Evolutionary conservation across 2,797 vertebrate species (phyloP).

Genomic region (Onychomys torridus): DNA sequence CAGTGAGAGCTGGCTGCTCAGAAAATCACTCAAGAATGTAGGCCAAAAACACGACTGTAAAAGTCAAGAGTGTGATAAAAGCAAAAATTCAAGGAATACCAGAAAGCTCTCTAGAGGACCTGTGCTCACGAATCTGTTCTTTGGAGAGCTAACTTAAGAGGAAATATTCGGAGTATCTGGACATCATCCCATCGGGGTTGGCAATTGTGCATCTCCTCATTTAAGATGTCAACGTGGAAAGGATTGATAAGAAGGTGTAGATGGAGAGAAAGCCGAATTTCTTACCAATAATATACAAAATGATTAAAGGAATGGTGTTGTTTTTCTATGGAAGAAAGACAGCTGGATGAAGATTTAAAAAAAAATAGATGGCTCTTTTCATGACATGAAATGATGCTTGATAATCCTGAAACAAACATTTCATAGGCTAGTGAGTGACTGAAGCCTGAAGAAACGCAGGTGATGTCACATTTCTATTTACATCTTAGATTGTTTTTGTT

Average conservation of each 20-base stretch:
- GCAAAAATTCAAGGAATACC: not conserved
- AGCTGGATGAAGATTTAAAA: conserved; percentile 10
- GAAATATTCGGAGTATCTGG: not conserved
- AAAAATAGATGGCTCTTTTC: not conserved
- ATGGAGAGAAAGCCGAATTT: conserved; percentile 50
- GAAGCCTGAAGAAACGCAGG: conserved; percentile 36
- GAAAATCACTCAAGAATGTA: not conserved
- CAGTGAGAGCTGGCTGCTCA: not conserved
- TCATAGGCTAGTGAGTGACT: conserved; percentile 23
- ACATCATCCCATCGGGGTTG: not conserved
- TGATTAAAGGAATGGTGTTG: conserved; percentile 21
- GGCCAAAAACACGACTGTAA: not conserved
- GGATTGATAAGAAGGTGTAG: not conserved
- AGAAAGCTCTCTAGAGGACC: not conserved
- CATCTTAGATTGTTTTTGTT: conserved; percentile 15
- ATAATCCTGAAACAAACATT: conserved; percentile 54
- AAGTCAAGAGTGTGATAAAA: not conserved
- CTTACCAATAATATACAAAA: not conserved
- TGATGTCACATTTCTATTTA: conserved; percentile 25
- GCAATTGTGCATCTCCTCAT: not conserved
- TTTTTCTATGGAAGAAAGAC: conserved; percentile 34
- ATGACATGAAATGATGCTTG: conserved; percentile 7
- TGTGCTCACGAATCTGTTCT: not conserved
- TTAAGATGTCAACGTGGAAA: conserved; percentile 16
- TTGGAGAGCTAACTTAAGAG: not conserved